Percentiles rank a stretch among this genome's conserved stretches.
phyloP scores from a whole-genome alignment of 1,140 invertebrate genomes.

The Dufourea novaeangliae region DNA sequence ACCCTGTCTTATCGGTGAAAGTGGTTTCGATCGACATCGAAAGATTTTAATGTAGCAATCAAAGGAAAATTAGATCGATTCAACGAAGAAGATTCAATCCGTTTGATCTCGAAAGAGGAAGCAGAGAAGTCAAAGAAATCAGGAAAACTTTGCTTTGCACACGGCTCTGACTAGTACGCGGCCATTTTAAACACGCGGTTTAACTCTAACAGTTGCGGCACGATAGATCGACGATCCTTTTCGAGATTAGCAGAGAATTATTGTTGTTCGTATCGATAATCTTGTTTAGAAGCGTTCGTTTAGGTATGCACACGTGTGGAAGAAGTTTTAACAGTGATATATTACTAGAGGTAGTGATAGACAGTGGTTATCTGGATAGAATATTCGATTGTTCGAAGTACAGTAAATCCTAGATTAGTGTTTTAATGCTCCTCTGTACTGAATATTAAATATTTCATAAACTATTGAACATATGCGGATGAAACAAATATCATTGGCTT shows the following conservation, averaged over 20 bases:
- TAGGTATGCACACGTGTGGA: no score
- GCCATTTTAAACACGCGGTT: background rate
- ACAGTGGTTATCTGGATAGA: background rate
- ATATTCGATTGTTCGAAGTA: background rate
- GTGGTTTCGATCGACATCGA: background rate
- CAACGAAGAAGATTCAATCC: no score
- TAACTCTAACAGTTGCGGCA: background rate
- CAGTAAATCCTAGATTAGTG: no score
- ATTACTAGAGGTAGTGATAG: no score
- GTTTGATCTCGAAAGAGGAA: no score
- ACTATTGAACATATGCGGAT: no score
- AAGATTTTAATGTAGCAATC: no score
- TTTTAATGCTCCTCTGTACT: no score
- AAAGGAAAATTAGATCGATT: background rate
- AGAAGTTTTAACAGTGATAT: no score
- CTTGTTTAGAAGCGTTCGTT: background rate
- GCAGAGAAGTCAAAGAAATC: background rate
- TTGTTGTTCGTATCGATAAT: constrained; percentile 4
- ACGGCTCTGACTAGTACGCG: background rate
- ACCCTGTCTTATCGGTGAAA: no score
- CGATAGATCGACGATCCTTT: background rate
- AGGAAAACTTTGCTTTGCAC: constrained; percentile 19
- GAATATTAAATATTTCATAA: no score
- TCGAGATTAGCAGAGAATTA: background rate
- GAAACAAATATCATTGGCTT: no score